phyloP scores from a whole-genome alignment of 1,140 invertebrate genomes.

The Babylonia areolata region DNA sequence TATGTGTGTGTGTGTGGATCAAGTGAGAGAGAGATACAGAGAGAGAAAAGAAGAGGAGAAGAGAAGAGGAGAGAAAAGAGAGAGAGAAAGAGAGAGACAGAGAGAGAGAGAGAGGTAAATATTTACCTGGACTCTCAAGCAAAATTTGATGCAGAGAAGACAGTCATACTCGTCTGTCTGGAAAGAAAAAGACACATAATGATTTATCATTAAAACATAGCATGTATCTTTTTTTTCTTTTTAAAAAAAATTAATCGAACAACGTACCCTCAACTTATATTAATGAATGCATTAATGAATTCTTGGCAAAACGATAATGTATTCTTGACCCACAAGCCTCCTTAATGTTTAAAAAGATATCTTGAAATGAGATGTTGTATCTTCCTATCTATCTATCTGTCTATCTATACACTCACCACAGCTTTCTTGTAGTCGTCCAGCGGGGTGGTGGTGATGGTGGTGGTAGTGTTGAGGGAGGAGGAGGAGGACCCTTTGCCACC shows the following conservation, averaged over 20 bases:
- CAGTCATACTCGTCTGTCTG: conserved; percentile 92
- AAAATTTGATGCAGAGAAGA: conserved; percentile 87
- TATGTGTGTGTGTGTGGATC: too few species aligned
- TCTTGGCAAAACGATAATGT: too few species aligned
- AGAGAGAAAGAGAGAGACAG: conserved; percentile 1
- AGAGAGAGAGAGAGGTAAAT: conserved; percentile 1
- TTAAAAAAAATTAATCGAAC: too few species aligned
- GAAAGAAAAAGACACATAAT: background rate
- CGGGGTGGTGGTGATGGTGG: conserved; percentile 37
- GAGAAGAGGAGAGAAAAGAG: background rate
- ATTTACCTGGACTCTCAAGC: conserved; percentile 66
- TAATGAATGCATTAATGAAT: background rate
- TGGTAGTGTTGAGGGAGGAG: conserved; percentile 1
- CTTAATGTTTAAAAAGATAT: too few species aligned
- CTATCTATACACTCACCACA: conserved; percentile 60
- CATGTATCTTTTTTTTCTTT: too few species aligned
- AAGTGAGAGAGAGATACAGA: too few species aligned
- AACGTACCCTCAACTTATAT: too few species aligned
- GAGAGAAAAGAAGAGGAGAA: too few species aligned
- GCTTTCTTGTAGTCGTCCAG: conserved; percentile 67
- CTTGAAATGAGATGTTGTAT: too few species aligned
- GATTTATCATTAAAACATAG: too few species aligned
- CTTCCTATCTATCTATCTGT: too few species aligned
- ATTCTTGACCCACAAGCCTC: too few species aligned
- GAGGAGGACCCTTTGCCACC: conserved; percentile 26